Base-by-base conservation (phyloP, 1,140 invertebrate species). In the Aphidius gifuensis region DNA sequence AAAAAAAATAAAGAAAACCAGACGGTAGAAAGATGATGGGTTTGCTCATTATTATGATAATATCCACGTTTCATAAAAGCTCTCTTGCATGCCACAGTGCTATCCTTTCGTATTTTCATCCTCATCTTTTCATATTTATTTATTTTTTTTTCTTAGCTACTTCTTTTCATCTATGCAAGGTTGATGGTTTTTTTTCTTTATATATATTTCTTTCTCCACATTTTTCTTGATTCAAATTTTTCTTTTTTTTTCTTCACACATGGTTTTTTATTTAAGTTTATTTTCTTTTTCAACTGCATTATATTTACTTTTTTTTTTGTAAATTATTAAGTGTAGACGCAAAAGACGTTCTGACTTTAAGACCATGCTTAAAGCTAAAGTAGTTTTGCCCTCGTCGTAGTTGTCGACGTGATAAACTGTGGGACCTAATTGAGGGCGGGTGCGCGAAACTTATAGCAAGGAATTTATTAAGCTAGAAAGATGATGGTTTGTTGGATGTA, bases 41-140 rank as follows among this genome's bases (percentile, higher is more conserved):
- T 71, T 69, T 61, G 55, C 61, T 68, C 67, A 71, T 74, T 74
- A 73, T 74, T 74, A 74, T 74, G 71, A 74, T 74, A 74, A 72
- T 74, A 72, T 66, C 64, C 59, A 62, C 68, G 60, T 72, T 74
- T 67, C 65, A 59, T 50, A 64, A 61, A 67, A 67, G 66, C 64
- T 64, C 61, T 65, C 66, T 63, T 55, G 60, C 60, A 65, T 58
- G 60, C 69, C 59, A 68, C 68, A 60, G 61, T 60, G 44, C 58
- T 67, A 62, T 62, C 50, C 61, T 60, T 58, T 53, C 58, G 49
- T 49, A 23, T 56, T 58, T 42, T 58, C 49, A 40, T 58, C 38
- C 21, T 46, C 54, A 9, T 55, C 11, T 49, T 42, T 65, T 51
- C n/a, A 32, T 44, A 45, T 59, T 44, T 50, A 42, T 64, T 45